phyloP scores from a whole-genome alignment of 92 coral and sea anemone genomes.

The Umimayanthus chanpuru region DNA sequence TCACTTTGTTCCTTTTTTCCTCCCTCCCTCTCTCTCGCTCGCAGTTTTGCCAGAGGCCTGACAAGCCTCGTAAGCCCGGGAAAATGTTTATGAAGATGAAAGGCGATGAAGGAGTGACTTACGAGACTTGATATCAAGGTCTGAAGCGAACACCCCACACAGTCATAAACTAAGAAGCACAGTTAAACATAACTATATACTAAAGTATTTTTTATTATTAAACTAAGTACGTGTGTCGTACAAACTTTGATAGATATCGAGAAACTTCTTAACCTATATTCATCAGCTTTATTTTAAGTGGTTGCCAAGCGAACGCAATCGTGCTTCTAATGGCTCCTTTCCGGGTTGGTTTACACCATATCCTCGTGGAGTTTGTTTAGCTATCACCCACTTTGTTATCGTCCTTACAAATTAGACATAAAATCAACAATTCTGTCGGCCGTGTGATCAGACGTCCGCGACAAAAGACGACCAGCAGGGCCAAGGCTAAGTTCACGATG shows the following conservation, averaged over 20 bases:
- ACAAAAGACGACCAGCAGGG: background rate
- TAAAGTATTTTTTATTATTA: background rate
- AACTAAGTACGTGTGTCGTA: background rate
- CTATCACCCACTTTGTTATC: constrained; percentile 19
- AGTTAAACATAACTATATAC: background rate
- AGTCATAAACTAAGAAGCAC: background rate
- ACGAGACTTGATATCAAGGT: too few relatives aligned
- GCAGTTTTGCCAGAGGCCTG: too few relatives aligned
- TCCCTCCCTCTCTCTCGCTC: too few relatives aligned
- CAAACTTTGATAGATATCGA: constrained; percentile 19
- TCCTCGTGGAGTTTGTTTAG: constrained; percentile 15
- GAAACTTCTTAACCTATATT: constrained; percentile 1
- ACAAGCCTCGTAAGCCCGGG: too few relatives aligned
- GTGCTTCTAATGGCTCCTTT: background rate
- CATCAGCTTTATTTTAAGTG: constrained; percentile 7
- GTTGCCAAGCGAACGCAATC: background rate
- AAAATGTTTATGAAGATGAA: too few relatives aligned
- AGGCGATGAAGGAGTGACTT: too few relatives aligned
- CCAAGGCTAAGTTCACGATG: constrained; percentile 9
- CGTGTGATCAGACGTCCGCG: background rate
- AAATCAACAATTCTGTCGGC: constrained; percentile 27
- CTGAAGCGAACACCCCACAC: too few relatives aligned
- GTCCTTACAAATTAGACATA: constrained; percentile 21
- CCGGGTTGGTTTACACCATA: constrained; percentile 14
- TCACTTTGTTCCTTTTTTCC: too few relatives aligned